A percentile compares a stretch with the other conserved stretches of the same genome.
Conservation (phyloP, 2,888 invertebrate genomes). For the Flabesymbios commensalis region DNA sequence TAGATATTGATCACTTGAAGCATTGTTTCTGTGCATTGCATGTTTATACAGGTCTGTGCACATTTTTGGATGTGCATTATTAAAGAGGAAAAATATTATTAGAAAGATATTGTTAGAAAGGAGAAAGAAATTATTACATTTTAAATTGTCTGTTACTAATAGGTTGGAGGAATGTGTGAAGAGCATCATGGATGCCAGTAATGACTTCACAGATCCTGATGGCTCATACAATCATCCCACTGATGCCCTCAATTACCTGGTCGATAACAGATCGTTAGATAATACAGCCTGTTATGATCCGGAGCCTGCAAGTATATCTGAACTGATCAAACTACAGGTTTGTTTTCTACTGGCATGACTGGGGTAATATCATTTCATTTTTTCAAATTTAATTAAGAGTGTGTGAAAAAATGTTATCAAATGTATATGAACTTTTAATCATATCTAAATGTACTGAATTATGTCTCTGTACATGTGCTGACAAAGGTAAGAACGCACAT, state of each 20-base stretch:
- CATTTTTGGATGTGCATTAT: no score
- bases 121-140: no score
- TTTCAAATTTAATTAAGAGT: background rate
- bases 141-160: no score
- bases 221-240: constrained; percentile 41
- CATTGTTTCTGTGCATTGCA: no score
- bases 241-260: constrained; percentile 49
- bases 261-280: constrained; percentile 48
- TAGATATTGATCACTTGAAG: no score
- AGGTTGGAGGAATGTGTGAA: constrained; percentile 49
- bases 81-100: no score
- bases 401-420: no score
- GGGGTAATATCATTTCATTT: no score
- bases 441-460: background rate
- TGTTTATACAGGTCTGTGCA: no score
- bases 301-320: constrained; percentile 48
- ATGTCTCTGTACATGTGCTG: background rate
- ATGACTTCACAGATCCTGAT: constrained; percentile 19
- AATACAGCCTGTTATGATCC: constrained; percentile 56
- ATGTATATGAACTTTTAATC: background rate
- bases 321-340: constrained; percentile 46
- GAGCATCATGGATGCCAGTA: constrained; percentile 43
- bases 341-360: no score
- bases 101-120: no score
- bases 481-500: no score